A percentile compares a stretch with the other conserved stretches of the same genome.
Evolutionary conservation across 2,113 vertebrate species (phyloP).

Genomic region (Odocoileus virginianus): DNA sequence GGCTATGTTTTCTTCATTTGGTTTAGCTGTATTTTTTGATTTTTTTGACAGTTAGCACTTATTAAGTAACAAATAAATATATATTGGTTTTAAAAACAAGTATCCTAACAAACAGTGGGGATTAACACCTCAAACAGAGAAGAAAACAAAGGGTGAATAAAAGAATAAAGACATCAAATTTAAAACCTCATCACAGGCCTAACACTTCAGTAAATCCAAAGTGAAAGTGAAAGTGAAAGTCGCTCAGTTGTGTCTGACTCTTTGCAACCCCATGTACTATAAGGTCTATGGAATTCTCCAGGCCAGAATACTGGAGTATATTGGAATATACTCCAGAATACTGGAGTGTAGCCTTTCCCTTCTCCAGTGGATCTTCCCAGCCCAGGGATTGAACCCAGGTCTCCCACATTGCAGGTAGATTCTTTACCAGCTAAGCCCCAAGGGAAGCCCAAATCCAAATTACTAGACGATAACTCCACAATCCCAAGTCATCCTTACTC

Average conservation of each 20-base stretch:
- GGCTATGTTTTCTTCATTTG: neutral
- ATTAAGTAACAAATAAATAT: neutral
- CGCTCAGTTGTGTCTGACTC: no score
- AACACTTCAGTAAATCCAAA: neutral
- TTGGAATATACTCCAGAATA: no score
- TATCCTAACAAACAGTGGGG: neutral
- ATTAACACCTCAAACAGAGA: neutral
- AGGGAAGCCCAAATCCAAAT: neutral
- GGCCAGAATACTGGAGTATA: no score
- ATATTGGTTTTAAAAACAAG: neutral
- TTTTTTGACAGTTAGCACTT: neutral
- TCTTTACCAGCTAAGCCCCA: no score
- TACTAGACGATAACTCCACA: neutral
- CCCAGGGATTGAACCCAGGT: no score
- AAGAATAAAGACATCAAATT: neutral
- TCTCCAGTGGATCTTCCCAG: no score
- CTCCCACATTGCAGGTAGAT: no score
- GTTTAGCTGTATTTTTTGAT: neutral
- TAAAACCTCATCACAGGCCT: neutral
- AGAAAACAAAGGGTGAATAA: neutral
- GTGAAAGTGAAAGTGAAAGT: no score
- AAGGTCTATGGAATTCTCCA: no score
- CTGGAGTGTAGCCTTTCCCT: no score
- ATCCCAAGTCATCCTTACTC: neutral
- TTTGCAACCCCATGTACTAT: no score